Evolutionary conservation across 2,797 vertebrate genomes (phyloP), one percentile per base, ranked within the genome.

Genomic region (Telmatherina bonti): DNA sequence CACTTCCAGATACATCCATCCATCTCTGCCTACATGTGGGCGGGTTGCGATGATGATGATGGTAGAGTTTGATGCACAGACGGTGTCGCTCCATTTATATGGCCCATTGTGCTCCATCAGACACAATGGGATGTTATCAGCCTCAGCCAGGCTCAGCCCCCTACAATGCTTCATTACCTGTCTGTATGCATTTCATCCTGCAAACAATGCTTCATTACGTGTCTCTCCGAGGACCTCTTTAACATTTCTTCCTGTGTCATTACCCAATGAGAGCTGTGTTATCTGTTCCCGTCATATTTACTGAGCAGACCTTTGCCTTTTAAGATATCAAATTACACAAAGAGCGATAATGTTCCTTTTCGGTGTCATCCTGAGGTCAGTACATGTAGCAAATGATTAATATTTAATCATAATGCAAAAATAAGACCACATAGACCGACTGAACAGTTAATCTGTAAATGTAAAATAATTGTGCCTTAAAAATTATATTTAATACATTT

Each of bases 161-260:
- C 72, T 59, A 91, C 84, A 91, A 91, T 91, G 91, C 90, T 90
- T 91, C 89, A 92, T 92, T 91, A 90, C 78, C 78, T 89, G 83
- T 76, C 49, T 69, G 68, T 63, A 59, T 70, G 61, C 35, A 54
- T 51, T 56, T 76, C 67, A 78, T 70, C 74, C 64, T 10, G 8
- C 67, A 76, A 85, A 92, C 82, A 90, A 90, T 90, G 87, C 85
- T 90, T 90, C 88, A 89, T 88, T 89, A 86, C 81, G 68, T 51
- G 74, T 78, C 76, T 83, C 84, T 88, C 69, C 64, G 79, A 69
- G 74, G 70, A 67, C 81, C 85, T 74, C 76, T 59, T 79, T 85
- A 80, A 85, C 85, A 90, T 87, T 81, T 87, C 75, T 72, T 75
- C 69, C 66, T 76, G 78, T 87, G 83, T 89, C 86, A 87, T 87